Percentiles rank a stretch among this genome's conserved stretches.
phyloP scores from a whole-genome alignment of 2,888 invertebrate genomes.

The Microplitis manilae region DNA sequence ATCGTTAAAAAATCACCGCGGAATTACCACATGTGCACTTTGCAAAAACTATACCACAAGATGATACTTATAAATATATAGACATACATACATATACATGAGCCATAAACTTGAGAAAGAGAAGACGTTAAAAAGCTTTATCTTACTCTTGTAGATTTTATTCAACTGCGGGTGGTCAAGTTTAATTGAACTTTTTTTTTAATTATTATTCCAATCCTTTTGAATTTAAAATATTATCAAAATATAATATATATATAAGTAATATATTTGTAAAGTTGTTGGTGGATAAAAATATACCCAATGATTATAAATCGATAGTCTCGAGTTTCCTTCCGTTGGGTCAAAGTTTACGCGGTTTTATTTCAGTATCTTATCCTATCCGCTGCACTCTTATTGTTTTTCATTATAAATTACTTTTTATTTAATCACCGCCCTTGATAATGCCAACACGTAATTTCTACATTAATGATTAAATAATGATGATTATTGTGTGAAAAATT shows the following conservation, averaged over 20 bases:
- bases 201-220: not conserved
- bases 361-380: slow-evolving; percentile 26
- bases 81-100: slow-evolving; percentile 18
- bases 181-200: not conserved
- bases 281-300: not conserved
- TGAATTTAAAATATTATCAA: not conserved
- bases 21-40: slow-evolving; percentile 64
- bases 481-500: no score
- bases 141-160: slow-evolving; percentile 15
- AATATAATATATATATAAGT: no score
- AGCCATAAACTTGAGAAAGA: slow-evolving; percentile 31
- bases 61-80: slow-evolving; percentile 43
- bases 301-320: not conserved
- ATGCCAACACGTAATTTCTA: not conserved
- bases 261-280: no score
- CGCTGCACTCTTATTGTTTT: slow-evolving; percentile 7
- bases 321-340: slow-evolving; percentile 32
- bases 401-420: not conserved
- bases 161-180: slow-evolving; percentile 52
- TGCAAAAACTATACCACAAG: slow-evolving; percentile 60
- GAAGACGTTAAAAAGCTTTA: slow-evolving; percentile 48
- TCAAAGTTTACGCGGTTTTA: slow-evolving; percentile 24
- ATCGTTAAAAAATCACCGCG: slow-evolving; percentile 66
- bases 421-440: not conserved
- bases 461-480: not conserved